Base-by-base conservation (phyloP, 2,888 invertebrate species). In the Masnerella sp. region DNA sequence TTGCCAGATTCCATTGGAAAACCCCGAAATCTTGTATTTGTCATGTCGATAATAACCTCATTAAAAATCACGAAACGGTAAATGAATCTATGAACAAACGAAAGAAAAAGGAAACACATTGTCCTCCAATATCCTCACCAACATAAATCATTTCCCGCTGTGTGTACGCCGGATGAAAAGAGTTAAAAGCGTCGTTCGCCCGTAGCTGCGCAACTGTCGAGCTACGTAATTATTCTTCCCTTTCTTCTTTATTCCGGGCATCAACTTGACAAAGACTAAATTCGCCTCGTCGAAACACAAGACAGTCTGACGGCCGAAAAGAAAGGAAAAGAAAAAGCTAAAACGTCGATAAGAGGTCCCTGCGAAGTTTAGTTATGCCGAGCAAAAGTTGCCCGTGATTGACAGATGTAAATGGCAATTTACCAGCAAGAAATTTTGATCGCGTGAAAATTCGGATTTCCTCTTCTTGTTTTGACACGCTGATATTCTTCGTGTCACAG, bases 361-460 rank as follows among this genome's bases (percentile, higher is more conserved):
- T 17, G 68, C 38, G 17, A 71, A 71, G 40, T 71, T 71, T 54
- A 54, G 38, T 51, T 43, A 51, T 45, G 42, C 62, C 42, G 25
- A 25, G 62, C 51, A 58, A 58, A 68, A 62, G 62, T 62, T 51
- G 32, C 38, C 12, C 22, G 28, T 58, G 73, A 68, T 64, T 68
- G 68, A 58, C 68, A 58, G 49, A 51, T 49, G 51, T 56, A 68
- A 73, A 73, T 73, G 62, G 56, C 65, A 67, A 56, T 72, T 72
- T 72, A 43, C 40, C 22, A 51, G 59, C 18, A 28, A 36, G 32
- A 45, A 67, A 11, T 56, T 54, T 52, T 32, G 25, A 59, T 49
- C 56, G 12, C 25, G 17, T n/a, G 14, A 52, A 40, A 51, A 17
- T 40, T 17, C 5, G 2, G 3, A 18, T 32, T 59, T 22, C 20